These are phyloP conservation scores for Scaptodrosophila lebanonensis DNA, from an alignment of 1,140 invertebrate genomes.

Conservation along the genomic window DNA sequence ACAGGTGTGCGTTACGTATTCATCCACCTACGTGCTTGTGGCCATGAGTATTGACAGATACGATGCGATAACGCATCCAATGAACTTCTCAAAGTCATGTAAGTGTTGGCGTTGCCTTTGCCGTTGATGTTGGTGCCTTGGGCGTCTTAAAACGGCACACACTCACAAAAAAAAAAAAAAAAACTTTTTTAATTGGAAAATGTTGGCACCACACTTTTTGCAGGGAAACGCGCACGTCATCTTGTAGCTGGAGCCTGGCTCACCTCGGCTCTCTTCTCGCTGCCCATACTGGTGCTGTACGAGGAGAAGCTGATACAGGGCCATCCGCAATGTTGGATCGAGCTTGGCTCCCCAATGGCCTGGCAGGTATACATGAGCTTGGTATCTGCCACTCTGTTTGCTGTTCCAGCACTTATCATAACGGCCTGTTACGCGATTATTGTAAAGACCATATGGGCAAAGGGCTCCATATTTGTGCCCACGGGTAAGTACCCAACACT, in stretches of 20 bases:
- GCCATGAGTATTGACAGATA: constrained; percentile 96
- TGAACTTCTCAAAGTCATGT: constrained; percentile 96
- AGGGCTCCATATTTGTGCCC: constrained; percentile 80
- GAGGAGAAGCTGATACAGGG: constrained; percentile 87
- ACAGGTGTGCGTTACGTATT: constrained; percentile 91
- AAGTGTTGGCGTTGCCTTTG: constrained; percentile 80
- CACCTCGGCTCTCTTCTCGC: constrained; percentile 89
- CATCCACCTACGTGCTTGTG: constrained; percentile 95
- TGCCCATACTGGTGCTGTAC: constrained; percentile 89
- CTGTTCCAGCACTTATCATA: constrained; percentile 93
- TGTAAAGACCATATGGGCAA: constrained; percentile 94
- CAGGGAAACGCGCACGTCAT: constrained; percentile 89
- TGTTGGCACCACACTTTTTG: constrained; percentile 38
- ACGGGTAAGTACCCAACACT: constrained; percentile 50
- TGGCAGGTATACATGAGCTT: constrained; percentile 95
- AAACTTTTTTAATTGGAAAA: constrained; percentile 69
- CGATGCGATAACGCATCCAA: constrained; percentile 95
- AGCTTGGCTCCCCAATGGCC: constrained; percentile 83
- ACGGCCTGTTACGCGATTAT: constrained; percentile 94
- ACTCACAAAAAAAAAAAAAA: no score
- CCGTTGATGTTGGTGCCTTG: background rate
- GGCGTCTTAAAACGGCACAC: background rate
- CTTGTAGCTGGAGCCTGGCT: constrained; percentile 90
- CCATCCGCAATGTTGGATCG: constrained; percentile 93
- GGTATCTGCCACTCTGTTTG: constrained; percentile 89